phyloP scores from a whole-genome alignment of 2,888 invertebrate genomes.

The Oegoconia quadripuncta region DNA sequence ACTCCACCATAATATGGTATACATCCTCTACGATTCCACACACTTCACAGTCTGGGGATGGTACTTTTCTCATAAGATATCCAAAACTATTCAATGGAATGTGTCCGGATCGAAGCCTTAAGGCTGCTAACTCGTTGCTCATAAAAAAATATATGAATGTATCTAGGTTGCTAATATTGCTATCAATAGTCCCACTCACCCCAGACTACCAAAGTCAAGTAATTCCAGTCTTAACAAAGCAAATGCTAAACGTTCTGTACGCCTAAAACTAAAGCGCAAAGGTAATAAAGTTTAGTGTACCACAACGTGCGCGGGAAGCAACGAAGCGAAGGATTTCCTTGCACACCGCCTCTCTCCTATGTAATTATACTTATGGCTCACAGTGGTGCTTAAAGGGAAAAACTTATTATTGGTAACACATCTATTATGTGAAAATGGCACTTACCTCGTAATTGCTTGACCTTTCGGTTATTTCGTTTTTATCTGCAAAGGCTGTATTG shows the following conservation, averaged over 20 bases:
- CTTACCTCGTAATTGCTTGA: constrained; percentile 1
- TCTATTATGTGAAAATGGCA: not conserved
- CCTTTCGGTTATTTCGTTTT: not conserved
- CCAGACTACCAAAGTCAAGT: too few relatives aligned
- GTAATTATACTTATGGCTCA: constrained; percentile 2
- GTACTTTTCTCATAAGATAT: too few relatives aligned
- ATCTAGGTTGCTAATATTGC: too few relatives aligned
- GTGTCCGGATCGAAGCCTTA: too few relatives aligned
- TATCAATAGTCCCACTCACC: too few relatives aligned
- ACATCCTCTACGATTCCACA: too few relatives aligned
- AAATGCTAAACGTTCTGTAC: not conserved
- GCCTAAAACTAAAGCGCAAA: constrained; percentile 30
- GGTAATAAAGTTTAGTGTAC: constrained; percentile 50
- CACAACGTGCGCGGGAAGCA: constrained; percentile 33
- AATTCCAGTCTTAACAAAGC: too few relatives aligned
- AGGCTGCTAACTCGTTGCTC: too few relatives aligned
- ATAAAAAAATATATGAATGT: too few relatives aligned
- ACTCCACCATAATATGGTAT: too few relatives aligned
- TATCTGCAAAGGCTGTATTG: not conserved
- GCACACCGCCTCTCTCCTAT: constrained; percentile 4
- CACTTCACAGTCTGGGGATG: too few relatives aligned
- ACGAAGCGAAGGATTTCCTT: constrained; percentile 34
- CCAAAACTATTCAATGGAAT: too few relatives aligned
- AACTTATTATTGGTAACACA: constrained; percentile 4
- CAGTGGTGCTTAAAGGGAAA: not conserved